phyloP scores from a whole-genome alignment of 2,797 vertebrate species.

The Anabas testudineus region DNA sequence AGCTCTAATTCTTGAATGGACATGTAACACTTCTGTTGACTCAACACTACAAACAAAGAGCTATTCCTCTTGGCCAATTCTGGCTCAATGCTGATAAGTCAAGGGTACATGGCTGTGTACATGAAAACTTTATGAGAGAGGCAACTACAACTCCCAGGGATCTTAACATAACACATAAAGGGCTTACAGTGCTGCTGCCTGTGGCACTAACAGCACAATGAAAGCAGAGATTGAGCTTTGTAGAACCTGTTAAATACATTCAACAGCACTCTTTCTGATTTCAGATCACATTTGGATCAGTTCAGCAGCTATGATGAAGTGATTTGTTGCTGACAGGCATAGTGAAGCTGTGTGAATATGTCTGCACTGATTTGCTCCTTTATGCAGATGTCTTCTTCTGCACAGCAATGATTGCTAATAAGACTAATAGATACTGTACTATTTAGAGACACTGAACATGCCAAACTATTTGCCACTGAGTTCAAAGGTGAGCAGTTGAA shows the following conservation, averaged over 20 bases:
- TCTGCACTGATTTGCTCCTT: slow-evolving; percentile 3
- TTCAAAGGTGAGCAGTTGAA: no score
- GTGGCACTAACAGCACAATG: not conserved
- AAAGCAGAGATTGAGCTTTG: not conserved
- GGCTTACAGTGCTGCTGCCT: not conserved
- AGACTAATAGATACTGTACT: not conserved
- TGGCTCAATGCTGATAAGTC: slow-evolving; percentile 32
- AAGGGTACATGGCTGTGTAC: slow-evolving; percentile 8
- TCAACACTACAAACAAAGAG: slow-evolving; percentile 32
- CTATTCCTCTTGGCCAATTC: slow-evolving; percentile 10
- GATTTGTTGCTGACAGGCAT: slow-evolving; percentile 16
- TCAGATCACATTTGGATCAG: not conserved
- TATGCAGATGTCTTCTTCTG: not conserved
- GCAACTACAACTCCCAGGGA: not conserved
- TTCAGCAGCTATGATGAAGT: not conserved
- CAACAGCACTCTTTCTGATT: slow-evolving; percentile 1
- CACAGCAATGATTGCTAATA: not conserved
- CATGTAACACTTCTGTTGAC: slow-evolving; percentile 25
- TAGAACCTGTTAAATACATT: slow-evolving; percentile 10
- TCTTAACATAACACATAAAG: not conserved
- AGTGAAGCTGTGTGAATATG: not conserved
- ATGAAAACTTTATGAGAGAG: slow-evolving; percentile 8
- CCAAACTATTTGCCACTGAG: not conserved
- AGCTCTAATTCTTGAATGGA: slow-evolving; percentile 34
- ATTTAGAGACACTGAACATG: not conserved